Evolutionary conservation across 2,888 invertebrate species (phyloP), one percentile per base, ranked within the genome.

Genomic region (Andrena fulva): DNA sequence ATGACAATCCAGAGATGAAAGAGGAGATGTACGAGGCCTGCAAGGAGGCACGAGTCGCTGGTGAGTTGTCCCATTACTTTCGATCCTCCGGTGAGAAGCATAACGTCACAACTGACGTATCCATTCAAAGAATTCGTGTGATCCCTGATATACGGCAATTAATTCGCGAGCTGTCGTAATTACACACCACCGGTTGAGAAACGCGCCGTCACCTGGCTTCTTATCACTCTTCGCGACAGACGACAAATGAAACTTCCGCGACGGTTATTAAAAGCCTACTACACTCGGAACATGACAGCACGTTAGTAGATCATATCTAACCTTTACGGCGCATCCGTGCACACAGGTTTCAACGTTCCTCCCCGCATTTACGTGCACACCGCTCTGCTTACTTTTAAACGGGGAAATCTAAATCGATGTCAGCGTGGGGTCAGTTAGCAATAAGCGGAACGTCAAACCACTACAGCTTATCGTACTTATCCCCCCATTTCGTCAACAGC

Each of bases 21-120:
- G 97, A 97, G 92, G 99, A 99, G 94, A 99, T 99, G 99, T 99
- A 98, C 94, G 98, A 99, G 91, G 99, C 99, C 33, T 99, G 99
- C 95, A 98, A 98, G 93, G 99, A 99, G 94, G 99, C 99, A 20
- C 95, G 99, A 90, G 96, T 97, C 92, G 99, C 99, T 93, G 99
- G 99, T 99, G 94, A 94, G 94, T 93, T 6, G n/a, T 67, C 24
- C 20, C 60, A 31, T 62, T 42, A 29, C 7, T 12, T 10, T 2
- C 27, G 4, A 42, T 27, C 29, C n/a, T 5, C 7, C n/a, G 10
- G 7, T 20, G 48, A 20, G 12, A 27, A 54, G 35, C 3, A 24
- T 7, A 31, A 60, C n/a, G n/a, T 16, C 60, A n/a, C 5, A 31
- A n/a, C 8, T 52, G 8, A 20, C 52, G 8, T 52, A 52, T 20